Evolutionary conservation across 2,113 vertebrate genomes (phyloP), one percentile per base, ranked within the genome.

Genomic region (Prolemur simus): DNA sequence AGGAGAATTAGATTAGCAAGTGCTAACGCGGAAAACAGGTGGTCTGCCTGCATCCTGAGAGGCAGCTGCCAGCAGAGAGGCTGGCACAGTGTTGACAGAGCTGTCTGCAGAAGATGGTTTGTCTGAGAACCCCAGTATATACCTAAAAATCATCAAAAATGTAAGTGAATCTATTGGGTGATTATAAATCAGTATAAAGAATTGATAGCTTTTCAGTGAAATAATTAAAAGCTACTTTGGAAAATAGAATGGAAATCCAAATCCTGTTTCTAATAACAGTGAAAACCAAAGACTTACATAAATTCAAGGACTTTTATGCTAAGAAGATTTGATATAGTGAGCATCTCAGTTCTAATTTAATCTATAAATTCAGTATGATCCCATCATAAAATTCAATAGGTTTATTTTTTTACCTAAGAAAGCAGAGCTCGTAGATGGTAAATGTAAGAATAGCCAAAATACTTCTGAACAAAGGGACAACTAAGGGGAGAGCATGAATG

Each of bases 41-140:
- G 3, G 18, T 4, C 6, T 10, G 76, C 54, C 76, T 34, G 73
- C 9, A 17, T n/a, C n/a, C n/a, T 34, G 83, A 6, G 13, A 85
- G 27, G 45, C 23, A 1, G 60, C 27, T 1, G 34, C 25, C 6
- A 0, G 27, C 3, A 4, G 6, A 39, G 56, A 32, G 17, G 25
- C 45, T 9, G 52, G 13, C 1, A 4, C 37, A 17, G 21, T 32
- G 14, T 23, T 15, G 23, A 3, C 63, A 45, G n/a, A 45, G n/a
- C 73, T 45, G 4, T 81, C 39, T 32, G 3, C 15, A 42, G 27
- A 8, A 29, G 21, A 49, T 1, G 1, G 20, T 66, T 52, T 25
- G 58, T 39, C 47, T 6, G 14, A 11, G 29, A 69, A 25, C 58
- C 29, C 42, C 23, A 29, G 34, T 4, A 2, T 5, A 14, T 20